Percentiles rank a stretch among this genome's conserved stretches.
Conservation (phyloP, 2,888 invertebrate species). For the Ommatoiulus sabulosus region DNA sequence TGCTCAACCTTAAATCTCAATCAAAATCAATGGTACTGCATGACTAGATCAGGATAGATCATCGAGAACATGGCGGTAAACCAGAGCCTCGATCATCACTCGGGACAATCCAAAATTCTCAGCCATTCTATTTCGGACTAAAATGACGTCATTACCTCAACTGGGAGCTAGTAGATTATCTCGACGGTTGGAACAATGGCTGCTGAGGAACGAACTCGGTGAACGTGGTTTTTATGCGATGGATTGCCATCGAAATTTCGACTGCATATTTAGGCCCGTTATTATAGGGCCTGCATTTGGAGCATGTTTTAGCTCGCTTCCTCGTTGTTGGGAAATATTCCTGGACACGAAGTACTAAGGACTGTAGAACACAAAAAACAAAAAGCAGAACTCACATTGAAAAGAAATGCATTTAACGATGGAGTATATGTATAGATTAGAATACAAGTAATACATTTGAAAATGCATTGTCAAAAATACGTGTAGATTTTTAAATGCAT, state of each 20-base stretch:
- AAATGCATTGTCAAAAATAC: too few relatives aligned
- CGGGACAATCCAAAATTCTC: not conserved
- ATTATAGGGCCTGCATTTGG: not conserved
- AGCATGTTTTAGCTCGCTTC: not conserved
- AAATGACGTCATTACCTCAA: not conserved
- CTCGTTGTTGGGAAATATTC: not conserved
- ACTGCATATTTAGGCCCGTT: not conserved
- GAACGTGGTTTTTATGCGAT: not conserved
- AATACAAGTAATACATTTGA: too few relatives aligned
- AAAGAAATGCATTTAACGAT: too few relatives aligned
- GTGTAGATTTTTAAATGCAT: too few relatives aligned
- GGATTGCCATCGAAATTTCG: not conserved
- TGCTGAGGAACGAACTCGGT: not conserved
- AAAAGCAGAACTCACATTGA: too few relatives aligned
- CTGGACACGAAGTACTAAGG: not conserved
- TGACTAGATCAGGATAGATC: not conserved
- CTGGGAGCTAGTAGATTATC: not conserved
- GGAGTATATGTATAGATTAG: too few relatives aligned
- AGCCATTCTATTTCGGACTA: not conserved
- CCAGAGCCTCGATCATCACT: too few relatives aligned
- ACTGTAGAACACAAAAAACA: too few relatives aligned
- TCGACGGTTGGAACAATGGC: not conserved
- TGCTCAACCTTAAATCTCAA: not conserved
- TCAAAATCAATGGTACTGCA: not conserved
- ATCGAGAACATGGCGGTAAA: not conserved